Base-by-base conservation (phyloP, 1,140 invertebrate species). In the Drosophila kanapiae region DNA sequence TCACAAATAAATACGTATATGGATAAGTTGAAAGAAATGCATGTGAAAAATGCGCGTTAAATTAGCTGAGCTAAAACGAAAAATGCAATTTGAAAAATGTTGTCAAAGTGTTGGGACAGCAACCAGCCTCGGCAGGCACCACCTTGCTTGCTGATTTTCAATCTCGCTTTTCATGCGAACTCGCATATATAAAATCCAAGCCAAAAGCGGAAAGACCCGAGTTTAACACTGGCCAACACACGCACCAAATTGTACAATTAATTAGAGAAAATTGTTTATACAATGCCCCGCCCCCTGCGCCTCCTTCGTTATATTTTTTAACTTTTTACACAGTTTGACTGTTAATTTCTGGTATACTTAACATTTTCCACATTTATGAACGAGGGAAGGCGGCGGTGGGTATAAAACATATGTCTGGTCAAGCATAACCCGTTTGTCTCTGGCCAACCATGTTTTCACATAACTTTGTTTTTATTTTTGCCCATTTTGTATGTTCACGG, bases 331-430 rank as follows among this genome's bases (percentile, higher is more conserved):
- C 40, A 40, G 38, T 56, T 61, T 45, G 53, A 33, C 23, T 71
- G 54, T 81, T 88, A 84, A 84, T 87, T 88, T 88, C 85, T 88
- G 85, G 85, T 88, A 88, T 84, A 90, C 81, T 88, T 90, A 78
- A 88, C 62, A 88, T 88, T 65, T 81, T 88, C 53, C 61, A 80
- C 84, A 83, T 83, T 83, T 83, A 80, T 77, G 75, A 64, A 78
- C 3, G 11, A 4, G 63, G 64, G 40, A 6, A 13, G 16, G 0
- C 23, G 23, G 13, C 5, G 11, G 23, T 23, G 16, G 27, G 70
- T 6, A 11, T 27, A 16, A 27, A 47, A 33, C 63, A 38, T 54
- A 38, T 62, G 57, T 29, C 35, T 49, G 65, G 64, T 70, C 42
- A 51, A 42, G 69, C 40, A 88, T 78, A 87, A 87, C 83, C 59